These are phyloP conservation scores for Xiphophorus couchianus DNA, from an alignment of 2,113 vertebrate genomes.

Conservation along the genomic window DNA sequence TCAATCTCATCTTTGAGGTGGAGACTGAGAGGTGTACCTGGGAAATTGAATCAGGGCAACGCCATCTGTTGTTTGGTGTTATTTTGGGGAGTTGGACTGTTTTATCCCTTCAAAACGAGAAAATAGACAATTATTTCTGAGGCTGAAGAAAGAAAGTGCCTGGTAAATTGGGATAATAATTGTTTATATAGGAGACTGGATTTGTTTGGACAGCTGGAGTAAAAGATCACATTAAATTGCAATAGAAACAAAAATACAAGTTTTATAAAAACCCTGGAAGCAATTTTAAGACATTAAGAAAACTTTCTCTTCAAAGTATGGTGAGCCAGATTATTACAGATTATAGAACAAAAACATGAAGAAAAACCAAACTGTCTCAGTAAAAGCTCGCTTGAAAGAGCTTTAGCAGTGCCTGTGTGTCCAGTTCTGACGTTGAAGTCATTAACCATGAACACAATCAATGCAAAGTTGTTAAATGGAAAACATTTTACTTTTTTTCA, in stretches of 20 bases:
- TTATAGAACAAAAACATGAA: neutral
- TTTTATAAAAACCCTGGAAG: neutral
- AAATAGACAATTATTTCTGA: neutral
- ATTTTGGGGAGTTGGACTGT: slow-evolving; percentile 9
- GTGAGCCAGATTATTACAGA: neutral
- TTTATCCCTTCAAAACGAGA: slow-evolving; percentile 4
- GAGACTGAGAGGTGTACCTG: slow-evolving; percentile 18
- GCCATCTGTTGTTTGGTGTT: slow-evolving; percentile 38
- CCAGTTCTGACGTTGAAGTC: neutral
- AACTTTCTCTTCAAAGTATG: neutral
- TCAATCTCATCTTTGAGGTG: slow-evolving; percentile 28
- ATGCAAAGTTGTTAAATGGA: neutral
- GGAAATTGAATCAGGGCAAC: slow-evolving; percentile 3
- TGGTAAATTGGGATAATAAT: neutral
- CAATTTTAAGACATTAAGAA: neutral
- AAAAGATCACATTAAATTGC: neutral
- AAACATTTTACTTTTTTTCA: neutral
- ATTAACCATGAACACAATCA: neutral
- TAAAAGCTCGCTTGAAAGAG: neutral
- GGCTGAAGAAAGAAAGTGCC: slow-evolving; percentile 1
- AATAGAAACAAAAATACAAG: neutral
- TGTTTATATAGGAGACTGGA: slow-evolving; percentile 2
- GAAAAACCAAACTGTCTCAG: neutral
- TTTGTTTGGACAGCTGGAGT: neutral
- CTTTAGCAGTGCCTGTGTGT: neutral